Evolutionary conservation across 2,888 invertebrate genomes (phyloP), one percentile per base, ranked within the genome.

Genomic region (Tillus elongatus): DNA sequence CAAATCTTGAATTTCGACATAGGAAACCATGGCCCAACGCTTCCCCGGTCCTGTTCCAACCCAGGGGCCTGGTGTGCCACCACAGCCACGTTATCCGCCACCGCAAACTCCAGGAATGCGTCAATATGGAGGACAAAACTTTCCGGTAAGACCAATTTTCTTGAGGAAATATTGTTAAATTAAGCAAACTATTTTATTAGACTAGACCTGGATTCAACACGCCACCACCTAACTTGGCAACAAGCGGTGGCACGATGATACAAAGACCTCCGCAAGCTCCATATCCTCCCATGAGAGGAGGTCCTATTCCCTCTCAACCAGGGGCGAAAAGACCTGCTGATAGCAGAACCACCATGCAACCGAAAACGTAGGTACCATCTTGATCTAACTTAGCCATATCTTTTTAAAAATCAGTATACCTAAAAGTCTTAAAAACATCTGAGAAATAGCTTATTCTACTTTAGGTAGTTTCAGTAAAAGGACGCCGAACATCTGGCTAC

Each of bases 111-210:
- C 76, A 13, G 73, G 75, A 35, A 76, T 79, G 33, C 67, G 82
- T 12, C 82, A 79, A 32, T 82, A 82, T 61, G 73, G 81, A 6
- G 77, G 76, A 31, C 81, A 81, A 43, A 80, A 73, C 60, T 88
- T 86, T 66, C 80, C 83, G 56, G 87, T 87, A 70, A 72, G 73
- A 58, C 6, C n/a, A 8, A 19, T 19, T 19, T n/a, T n/a, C n/a
- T n/a, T n/a, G n/a, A n/a, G n/a, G n/a, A n/a, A n/a, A 8, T 19
- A 19, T 19, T 19, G 24, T 19, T n/a, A 19, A 19, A 19, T 42
- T 30, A 36, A 51, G 47, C 50, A 46, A 44, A 9, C 10, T 12
- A 12, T 14, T 32, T 8, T 32, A 3, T 29, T n/a, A 3, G 15
- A 10, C n/a, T 13, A 13, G n/a, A 19, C 13, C 77, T 41, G 81